Evolutionary conservation across 1,140 invertebrate genomes (phyloP), one percentile per base, ranked within the genome.

Genomic region (Caligus rogercresseyi): DNA sequence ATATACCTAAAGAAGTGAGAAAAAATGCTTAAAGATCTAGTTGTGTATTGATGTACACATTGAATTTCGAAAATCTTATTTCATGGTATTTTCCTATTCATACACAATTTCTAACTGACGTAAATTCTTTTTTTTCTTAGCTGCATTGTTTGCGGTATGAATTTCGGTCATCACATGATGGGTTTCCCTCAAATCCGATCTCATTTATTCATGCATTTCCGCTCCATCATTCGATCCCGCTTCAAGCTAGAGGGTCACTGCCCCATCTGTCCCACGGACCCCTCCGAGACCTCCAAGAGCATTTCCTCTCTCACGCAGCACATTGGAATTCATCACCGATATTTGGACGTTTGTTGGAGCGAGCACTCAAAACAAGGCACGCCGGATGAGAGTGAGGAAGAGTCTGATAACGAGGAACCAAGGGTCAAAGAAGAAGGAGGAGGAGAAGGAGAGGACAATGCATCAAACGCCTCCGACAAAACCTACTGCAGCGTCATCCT

Each of bases 181-280:
- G 23, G 57, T n/a, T 2, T 13, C 18, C 2, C 16, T n/a, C 24
- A 60, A 26, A 60, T 60, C 43, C 57, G 57, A 2, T 25, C 26
- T 24, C 57, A 60, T 19, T 43, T 60, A 25, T 26, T 60, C 15
- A 20, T 19, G 14, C 57, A 60, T 43, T 60, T 60, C 20, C 57
- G 57, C n/a, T 13, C 16, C 24, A 52, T 25, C 26, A 60, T 3
- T 43, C 31, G 31, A 43, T 43, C 31, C 7, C 7, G n/a, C 7
- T 43, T 43, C n/a, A 43, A n/a, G 7, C 31, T 43, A 11, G n/a
- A 43, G n/a, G 31, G 31, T 11, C n/a, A 11, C n/a, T 43, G 31
- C n/a, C 31, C 31, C n/a, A 7, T 43, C 7, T 43, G 31, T n/a
- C 31, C n/a, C 31, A 43, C 31, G 7, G n/a, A 11, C 31, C 31